Conservation (phyloP, 2,113 vertebrate species). For the Amblyopsis rosae region DNA sequence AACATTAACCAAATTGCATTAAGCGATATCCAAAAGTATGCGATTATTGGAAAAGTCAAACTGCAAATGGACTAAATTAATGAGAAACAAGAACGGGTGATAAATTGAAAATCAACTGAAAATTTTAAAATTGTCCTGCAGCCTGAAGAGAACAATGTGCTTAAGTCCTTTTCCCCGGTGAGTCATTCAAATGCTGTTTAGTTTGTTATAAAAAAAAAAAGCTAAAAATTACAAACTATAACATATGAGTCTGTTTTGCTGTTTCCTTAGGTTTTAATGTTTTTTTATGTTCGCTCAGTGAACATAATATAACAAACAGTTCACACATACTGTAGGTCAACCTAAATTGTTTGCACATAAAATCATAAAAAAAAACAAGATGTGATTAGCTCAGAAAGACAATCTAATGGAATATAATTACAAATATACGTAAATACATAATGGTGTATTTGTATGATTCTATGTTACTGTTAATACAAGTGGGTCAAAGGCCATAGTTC, state of each 20-base stretch:
- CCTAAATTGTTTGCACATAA: too few species aligned
- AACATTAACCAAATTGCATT: constrained; percentile 36
- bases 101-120: constrained; percentile 26
- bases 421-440: not conserved
- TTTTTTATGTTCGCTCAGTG: too few species aligned
- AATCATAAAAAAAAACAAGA: too few species aligned
- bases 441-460: too few species aligned
- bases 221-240: not conserved
- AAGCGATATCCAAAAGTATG: constrained; percentile 37
- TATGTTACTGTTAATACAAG: too few species aligned
- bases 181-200: not conserved
- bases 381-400: too few species aligned
- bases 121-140: not conserved
- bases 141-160: not conserved
- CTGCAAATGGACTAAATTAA: constrained; percentile 28
- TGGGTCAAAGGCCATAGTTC: too few species aligned
- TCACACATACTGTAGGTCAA: too few species aligned
- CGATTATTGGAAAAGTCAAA: constrained; percentile 38
- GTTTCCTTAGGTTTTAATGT: too few species aligned
- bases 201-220: not conserved
- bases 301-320: too few species aligned
- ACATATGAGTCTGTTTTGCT: not conserved
- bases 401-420: too few species aligned
- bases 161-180: not conserved
- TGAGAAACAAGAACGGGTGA: constrained; percentile 18